Base-by-base conservation (phyloP, 92 coral and sea anemone genomes). In the Blastomussa wellsi region DNA sequence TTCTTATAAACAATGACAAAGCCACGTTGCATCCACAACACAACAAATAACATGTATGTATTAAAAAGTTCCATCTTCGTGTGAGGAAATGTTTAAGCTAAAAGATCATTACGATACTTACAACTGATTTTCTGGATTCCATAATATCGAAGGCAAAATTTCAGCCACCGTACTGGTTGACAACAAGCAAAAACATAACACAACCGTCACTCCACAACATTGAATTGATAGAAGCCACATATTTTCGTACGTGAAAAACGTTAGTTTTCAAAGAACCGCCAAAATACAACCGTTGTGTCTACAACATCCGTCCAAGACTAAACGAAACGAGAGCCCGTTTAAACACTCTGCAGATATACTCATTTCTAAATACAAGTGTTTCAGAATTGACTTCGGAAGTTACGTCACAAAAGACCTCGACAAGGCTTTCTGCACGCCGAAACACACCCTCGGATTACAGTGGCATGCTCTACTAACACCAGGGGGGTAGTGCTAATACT, bases 101-200 rank as follows among this genome's bases (percentile, higher is more conserved):
- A 32, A 80, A 26, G 44, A 41, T 41, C 37, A 26, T 62, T 72
- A 28, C n/a, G 12, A 81, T 73, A 91, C 94, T 88, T 71, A 91
- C 94, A 88, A 22, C 51, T 91, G 92, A 51, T 88, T 88, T 71
- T 88, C 86, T 37, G 90, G 49, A 68, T 79, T 70, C 94, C 94
- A 91, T 71, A 91, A 67, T 47, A 91, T 85, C 51, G 94, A 85
- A 37, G 92, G 94, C 72, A 91, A 42, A 68, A 88, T 75, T 22
- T 91, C 90, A 2, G 82, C 88, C 29, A 51, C 42, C 3, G 55
- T 44, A n/a, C 49, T 69, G 16, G 82, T 65, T 39, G 47, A 14
- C 49, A 84, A n/a, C 65, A 77, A 44, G 72, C 72, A 73, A 37
- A 73, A 53, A 69, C 51, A 81, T 9, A 49, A 52, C 16, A 70